Evolutionary conservation across 1,140 invertebrate species (phyloP), one percentile per base, ranked within the genome.

Genomic region (Metopolophium dirhodum): DNA sequence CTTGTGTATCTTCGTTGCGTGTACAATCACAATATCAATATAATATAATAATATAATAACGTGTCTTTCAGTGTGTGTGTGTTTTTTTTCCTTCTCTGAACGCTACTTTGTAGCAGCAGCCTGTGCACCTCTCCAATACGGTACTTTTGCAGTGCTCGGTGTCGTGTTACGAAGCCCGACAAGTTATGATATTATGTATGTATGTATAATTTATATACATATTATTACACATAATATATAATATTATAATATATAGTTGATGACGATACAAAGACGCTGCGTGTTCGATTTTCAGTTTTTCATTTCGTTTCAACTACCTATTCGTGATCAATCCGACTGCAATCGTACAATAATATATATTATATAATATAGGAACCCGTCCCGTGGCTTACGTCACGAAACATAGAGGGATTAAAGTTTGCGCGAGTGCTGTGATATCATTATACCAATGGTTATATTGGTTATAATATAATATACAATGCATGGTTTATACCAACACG

Each of bases 111-210:
- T 77, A 77, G 61, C 30, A 77, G 61, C 61, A 77, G 61, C n/a
- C 30, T 68, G 30, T 14, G 30, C 61, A 35, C 61, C 61, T n/a
- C 61, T n/a, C n/a, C 61, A 2, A n/a, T 68, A 77, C 61, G 61
- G 61, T 77, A 77, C 61, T 77, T 20, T 77, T 77, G 61, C 51
- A 54, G 51, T 77, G 61, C n/a, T n/a, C 61, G 61, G 61, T 77
- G 61, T 77, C 61, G 61, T 77, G 61, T 77, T 77, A 77, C 61
- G 61, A 77, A 77, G 61, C 61, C 61, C 61, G 30, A 77, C 11
- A 77, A 77, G 30, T 77, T 77, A 77, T n/a, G n/a, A 77, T 77
- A 77, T 77, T n/a, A n/a, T 77, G n/a, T n/a, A n/a, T 77, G n/a
- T 77, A 35, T n/a, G 30, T 54, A 54, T 54, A 54, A 54, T 0